Evolutionary conservation across 1,140 invertebrate species (phyloP).

Genomic region (Meloidogyne exigua): DNA sequence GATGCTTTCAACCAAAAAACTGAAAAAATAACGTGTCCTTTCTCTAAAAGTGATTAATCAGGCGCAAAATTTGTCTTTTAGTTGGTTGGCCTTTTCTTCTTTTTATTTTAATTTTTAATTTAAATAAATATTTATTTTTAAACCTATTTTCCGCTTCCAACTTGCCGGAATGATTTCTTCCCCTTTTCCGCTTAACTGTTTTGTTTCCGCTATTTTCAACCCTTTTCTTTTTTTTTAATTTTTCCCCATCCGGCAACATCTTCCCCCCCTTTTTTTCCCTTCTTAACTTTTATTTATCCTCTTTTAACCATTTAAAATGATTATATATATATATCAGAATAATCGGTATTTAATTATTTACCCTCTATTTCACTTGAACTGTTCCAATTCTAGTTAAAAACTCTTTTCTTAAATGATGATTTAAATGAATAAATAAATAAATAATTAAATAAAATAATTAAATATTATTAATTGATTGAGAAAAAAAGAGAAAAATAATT

Average conservation of each 20-base stretch:
- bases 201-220: neutral
- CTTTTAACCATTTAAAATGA: no score
- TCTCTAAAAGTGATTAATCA: neutral
- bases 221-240: neutral
- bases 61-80: neutral
- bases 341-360: no score
- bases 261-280: neutral
- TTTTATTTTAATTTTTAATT: neutral
- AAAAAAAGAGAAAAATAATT: neutral
- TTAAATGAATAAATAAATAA: neutral
- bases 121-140: conserved; percentile 5
- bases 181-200: neutral
- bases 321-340: no score
- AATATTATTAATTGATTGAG: neutral
- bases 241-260: neutral
- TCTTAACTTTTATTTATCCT: neutral
- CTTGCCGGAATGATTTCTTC: neutral
- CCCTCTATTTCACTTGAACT: neutral
- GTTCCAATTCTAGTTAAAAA: neutral
- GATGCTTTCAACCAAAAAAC: neutral
- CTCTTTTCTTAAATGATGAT: neutral
- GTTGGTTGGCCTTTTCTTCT: neutral
- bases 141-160: neutral
- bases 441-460: neutral
- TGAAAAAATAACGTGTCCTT: neutral